phyloP scores from a whole-genome alignment of 2,113 vertebrate genomes.

The Trogon melanurus region DNA sequence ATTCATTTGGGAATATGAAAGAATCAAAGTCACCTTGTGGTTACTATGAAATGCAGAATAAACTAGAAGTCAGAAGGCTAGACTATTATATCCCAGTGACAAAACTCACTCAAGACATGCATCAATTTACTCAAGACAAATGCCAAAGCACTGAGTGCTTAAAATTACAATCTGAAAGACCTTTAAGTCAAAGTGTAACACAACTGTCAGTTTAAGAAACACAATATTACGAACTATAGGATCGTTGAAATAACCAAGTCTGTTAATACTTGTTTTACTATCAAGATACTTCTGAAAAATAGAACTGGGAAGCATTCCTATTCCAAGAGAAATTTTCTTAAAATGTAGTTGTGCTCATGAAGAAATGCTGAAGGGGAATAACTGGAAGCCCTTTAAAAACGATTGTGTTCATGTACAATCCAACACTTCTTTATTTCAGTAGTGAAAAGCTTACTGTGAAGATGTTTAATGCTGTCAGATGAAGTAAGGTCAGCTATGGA shows the following conservation, averaged over 20 bases:
- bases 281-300: not conserved
- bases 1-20: not conserved
- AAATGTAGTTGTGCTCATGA: not conserved
- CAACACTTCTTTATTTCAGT: not conserved
- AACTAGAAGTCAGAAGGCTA: not conserved
- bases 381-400: not conserved
- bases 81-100: not conserved
- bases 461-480: not conserved
- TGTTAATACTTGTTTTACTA: not conserved
- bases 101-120: not conserved
- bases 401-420: not conserved
- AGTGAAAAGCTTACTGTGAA: not conserved
- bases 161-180: not conserved
- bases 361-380: not conserved
- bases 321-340: not conserved
- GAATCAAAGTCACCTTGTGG: not conserved
- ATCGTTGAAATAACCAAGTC: not conserved
- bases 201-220: not conserved
- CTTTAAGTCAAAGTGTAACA: not conserved
- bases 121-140: not conserved
- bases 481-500: not conserved
- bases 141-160: not conserved
- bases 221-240: not conserved
- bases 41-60: not conserved
- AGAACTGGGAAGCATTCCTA: not conserved